A percentile compares a stretch with the other conserved stretches of the same genome.
Evolutionary conservation across 2,113 vertebrate species (phyloP).

Genomic region (Cynoglossus semilaevis): DNA sequence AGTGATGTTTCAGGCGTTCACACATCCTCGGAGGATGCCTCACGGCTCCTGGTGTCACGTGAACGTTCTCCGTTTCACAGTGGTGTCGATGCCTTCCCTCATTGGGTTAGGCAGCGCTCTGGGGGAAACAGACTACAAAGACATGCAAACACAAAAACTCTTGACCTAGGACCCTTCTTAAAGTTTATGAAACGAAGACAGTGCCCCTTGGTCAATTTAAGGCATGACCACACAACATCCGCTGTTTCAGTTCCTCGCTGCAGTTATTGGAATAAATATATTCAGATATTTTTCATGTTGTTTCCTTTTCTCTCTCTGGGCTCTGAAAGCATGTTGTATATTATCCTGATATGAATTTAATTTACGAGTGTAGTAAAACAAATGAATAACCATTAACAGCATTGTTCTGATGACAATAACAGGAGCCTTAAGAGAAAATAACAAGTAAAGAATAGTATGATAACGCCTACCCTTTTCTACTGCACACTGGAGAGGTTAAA

Average conservation of each 20-base stretch:
- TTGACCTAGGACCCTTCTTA: slow-evolving; percentile 53
- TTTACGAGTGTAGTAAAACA: slow-evolving; percentile 6
- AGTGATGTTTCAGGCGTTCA: slow-evolving; percentile 58
- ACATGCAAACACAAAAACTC: slow-evolving; percentile 65
- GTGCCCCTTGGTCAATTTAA: slow-evolving; percentile 45
- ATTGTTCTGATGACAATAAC: neutral
- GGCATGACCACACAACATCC: slow-evolving; percentile 43
- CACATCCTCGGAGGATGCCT: slow-evolving; percentile 64
- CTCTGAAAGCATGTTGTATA: slow-evolving; percentile 4
- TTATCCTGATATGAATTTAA: slow-evolving; percentile 1
- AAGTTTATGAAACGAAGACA: slow-evolving; percentile 55
- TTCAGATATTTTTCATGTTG: neutral
- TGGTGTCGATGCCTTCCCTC: slow-evolving; percentile 58
- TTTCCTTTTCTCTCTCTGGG: slow-evolving; percentile 1
- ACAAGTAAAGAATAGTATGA: neutral
- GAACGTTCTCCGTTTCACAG: slow-evolving; percentile 59
- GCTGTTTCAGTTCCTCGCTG: slow-evolving; percentile 21
- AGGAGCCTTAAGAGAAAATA: slow-evolving; percentile 5
- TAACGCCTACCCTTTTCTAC: neutral
- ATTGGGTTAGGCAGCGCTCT: slow-evolving; percentile 41
- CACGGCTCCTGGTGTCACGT: slow-evolving; percentile 55
- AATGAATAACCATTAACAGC: slow-evolving; percentile 6
- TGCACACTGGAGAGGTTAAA: slow-evolving; percentile 1
- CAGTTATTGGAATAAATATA: slow-evolving; percentile 19
- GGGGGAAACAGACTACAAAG: slow-evolving; percentile 60